These are phyloP conservation scores for Nannobrachium achirus DNA, from an alignment of 2,113 vertebrate species.

Conservation along the genomic window DNA sequence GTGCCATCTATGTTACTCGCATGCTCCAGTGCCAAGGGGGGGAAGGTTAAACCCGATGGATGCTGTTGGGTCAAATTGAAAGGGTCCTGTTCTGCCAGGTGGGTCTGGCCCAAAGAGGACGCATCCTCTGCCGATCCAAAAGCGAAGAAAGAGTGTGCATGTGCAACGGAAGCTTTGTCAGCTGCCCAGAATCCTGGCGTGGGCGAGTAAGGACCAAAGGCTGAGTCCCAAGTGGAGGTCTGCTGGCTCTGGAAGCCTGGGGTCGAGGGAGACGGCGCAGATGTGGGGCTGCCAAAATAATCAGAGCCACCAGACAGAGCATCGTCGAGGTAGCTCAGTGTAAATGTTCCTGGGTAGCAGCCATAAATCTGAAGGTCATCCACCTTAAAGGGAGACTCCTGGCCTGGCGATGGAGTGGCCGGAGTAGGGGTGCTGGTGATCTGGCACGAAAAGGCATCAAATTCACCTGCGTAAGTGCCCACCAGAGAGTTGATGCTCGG, in stretches of 20 bases:
- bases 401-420: slow-evolving; percentile 48
- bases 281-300: slow-evolving; percentile 90
- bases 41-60: slow-evolving; percentile 63
- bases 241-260: slow-evolving; percentile 85
- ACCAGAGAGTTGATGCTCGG: slow-evolving; percentile 91
- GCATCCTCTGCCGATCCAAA: slow-evolving; percentile 78
- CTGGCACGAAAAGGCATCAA: slow-evolving; percentile 91
- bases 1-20: slow-evolving; percentile 73
- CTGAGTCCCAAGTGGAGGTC: slow-evolving; percentile 85
- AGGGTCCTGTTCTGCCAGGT: slow-evolving; percentile 79
- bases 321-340: slow-evolving; percentile 82
- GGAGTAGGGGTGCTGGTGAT: slow-evolving; percentile 71
- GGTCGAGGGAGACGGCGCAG: slow-evolving; percentile 84
- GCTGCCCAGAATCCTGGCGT: slow-evolving; percentile 82
- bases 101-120: slow-evolving; percentile 72
- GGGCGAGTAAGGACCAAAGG: slow-evolving; percentile 86
- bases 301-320: slow-evolving; percentile 87
- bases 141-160: slow-evolving; percentile 83
- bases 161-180: slow-evolving; percentile 77
- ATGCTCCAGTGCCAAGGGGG: slow-evolving; percentile 72
- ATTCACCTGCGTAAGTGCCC: slow-evolving; percentile 83
- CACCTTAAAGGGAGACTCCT: slow-evolving; percentile 82
- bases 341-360: slow-evolving; percentile 89
- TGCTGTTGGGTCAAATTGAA: slow-evolving; percentile 74
- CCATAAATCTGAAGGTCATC: slow-evolving; percentile 93